Percentiles rank a stretch among this genome's conserved stretches.
Evolutionary conservation across 2,797 vertebrate genomes (phyloP).

Genomic region (Sarcophilus harrisii): DNA sequence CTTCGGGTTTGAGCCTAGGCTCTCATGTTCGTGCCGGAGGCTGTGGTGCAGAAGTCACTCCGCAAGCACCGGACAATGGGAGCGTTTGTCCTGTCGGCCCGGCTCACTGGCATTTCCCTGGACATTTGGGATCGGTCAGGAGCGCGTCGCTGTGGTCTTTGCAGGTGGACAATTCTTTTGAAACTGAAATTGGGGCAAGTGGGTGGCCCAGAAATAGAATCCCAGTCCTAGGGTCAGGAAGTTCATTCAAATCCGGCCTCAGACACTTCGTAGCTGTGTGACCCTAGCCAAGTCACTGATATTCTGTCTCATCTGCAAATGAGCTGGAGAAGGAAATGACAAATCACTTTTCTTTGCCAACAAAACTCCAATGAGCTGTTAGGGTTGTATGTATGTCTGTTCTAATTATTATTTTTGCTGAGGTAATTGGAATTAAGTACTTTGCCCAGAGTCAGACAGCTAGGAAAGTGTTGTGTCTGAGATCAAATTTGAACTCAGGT

Average conservation of each 20-base stretch:
- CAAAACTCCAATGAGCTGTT: neutral
- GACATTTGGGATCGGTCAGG: neutral
- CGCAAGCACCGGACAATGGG: neutral
- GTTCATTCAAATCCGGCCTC: neutral
- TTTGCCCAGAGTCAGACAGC: too few species aligned
- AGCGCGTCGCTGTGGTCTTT: neutral
- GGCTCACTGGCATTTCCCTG: too few species aligned
- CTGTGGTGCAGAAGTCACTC: neutral
- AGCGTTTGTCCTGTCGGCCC: neutral
- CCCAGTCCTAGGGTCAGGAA: neutral
- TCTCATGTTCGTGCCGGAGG: neutral
- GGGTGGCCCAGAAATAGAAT: neutral
- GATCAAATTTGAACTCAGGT: too few species aligned
- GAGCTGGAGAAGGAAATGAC: neutral
- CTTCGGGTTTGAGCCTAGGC: neutral
- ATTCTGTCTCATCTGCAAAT: neutral
- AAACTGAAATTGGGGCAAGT: neutral
- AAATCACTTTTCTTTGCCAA: neutral
- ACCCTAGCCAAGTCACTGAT: neutral
- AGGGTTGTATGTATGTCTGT: neutral
- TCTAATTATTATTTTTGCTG: neutral
- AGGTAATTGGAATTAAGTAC: too few species aligned
- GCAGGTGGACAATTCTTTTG: neutral
- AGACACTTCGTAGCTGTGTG: neutral
- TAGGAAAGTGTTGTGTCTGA: too few species aligned